phyloP scores from a whole-genome alignment of 2,888 invertebrate species.

The Clivina fossor region DNA sequence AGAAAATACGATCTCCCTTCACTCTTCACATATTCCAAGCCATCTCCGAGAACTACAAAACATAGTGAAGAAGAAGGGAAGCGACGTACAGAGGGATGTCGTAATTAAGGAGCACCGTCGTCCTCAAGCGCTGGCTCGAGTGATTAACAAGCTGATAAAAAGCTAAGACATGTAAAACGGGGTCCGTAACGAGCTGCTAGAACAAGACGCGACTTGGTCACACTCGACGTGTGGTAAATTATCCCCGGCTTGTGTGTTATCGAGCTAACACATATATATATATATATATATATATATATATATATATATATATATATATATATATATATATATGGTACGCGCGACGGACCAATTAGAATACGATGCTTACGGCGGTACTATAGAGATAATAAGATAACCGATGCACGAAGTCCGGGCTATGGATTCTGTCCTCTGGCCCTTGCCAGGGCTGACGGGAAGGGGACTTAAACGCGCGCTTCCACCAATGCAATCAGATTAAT shows the following conservation, averaged over 20 bases:
- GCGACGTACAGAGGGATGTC: neutral
- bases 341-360: constrained; percentile 44
- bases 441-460: constrained; percentile 11
- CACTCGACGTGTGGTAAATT: constrained; percentile 29
- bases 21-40: neutral
- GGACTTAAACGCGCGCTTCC: neutral
- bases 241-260: constrained; percentile 30
- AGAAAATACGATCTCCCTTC: neutral
- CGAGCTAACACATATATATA: no score
- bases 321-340: constrained; percentile 21
- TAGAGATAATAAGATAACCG: constrained; percentile 42
- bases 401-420: constrained; percentile 2
- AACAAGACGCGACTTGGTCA: constrained; percentile 29
- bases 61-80: neutral
- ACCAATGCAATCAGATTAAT: neutral
- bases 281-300: no score
- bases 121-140: constrained; percentile 39
- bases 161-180: constrained; percentile 38
- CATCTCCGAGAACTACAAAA: neutral
- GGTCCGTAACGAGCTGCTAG: constrained; percentile 42
- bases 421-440: neutral
- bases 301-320: no score
- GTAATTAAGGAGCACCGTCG: constrained; percentile 32
- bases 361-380: constrained; percentile 41
- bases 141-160: constrained; percentile 46